A percentile compares a stretch with the other conserved stretches of the same genome.
These are phyloP conservation scores for Chrysocyon brachyurus DNA, from an alignment of 2,797 vertebrate genomes.

Conservation along the genomic window DNA sequence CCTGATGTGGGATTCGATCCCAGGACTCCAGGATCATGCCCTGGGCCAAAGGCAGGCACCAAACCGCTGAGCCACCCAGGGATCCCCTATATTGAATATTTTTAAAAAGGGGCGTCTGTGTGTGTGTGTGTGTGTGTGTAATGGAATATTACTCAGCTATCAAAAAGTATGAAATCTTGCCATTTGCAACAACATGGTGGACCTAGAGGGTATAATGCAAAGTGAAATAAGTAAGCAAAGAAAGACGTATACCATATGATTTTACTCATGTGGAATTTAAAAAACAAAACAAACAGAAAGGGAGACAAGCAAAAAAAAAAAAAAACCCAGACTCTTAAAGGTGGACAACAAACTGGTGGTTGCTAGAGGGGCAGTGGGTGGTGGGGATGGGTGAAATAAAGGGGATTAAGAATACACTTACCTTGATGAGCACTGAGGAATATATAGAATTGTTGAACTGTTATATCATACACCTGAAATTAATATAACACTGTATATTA, in stretches of 20 bases:
- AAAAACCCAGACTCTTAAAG: not conserved
- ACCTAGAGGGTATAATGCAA: not conserved
- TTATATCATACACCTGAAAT: not conserved
- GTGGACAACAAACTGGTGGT: not conserved
- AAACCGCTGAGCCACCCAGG: too few species aligned
- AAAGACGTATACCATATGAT: not conserved
- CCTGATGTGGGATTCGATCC: too few species aligned
- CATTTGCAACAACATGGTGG: not conserved
- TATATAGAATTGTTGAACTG: not conserved
- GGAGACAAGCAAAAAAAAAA: not conserved
- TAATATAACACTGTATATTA: not conserved
- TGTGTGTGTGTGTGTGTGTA: not conserved
- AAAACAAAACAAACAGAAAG: not conserved
- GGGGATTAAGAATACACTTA: not conserved
- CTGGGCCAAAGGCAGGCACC: too few species aligned
- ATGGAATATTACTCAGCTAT: not conserved
- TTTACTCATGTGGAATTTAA: slow-evolving; percentile 48
- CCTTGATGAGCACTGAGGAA: not conserved
- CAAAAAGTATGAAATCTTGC: not conserved
- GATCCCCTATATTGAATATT: too few species aligned
- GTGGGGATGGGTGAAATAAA: not conserved
- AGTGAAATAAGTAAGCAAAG: not conserved
- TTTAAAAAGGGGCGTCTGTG: too few species aligned
- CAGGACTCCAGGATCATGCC: too few species aligned
- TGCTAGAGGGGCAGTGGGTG: not conserved